A percentile compares a stretch with the other conserved stretches of the same genome.
Evolutionary conservation across 2,797 vertebrate species (phyloP).

Genomic region (Sparidentex hasta): DNA sequence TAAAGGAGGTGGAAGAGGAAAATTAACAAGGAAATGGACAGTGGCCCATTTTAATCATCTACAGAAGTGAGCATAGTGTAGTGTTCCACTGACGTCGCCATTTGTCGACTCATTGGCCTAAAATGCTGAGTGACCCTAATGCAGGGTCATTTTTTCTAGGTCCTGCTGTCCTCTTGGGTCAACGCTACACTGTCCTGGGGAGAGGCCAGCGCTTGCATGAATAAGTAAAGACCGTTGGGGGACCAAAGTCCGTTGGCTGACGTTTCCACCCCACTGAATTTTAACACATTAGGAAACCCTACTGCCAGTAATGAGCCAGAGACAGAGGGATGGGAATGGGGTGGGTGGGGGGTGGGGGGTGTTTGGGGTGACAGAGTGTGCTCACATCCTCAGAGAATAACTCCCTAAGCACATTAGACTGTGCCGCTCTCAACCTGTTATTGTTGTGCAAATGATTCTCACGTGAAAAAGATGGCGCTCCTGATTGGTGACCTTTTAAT

Average conservation of each 20-base stretch:
- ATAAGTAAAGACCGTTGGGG: constrained; percentile 84
- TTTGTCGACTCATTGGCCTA: constrained; percentile 67
- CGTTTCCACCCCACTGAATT: constrained; percentile 81
- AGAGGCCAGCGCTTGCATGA: constrained; percentile 81
- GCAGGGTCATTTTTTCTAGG: constrained; percentile 63
- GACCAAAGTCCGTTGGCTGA: constrained; percentile 82
- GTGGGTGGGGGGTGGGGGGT: constrained; percentile 1
- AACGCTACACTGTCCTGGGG: constrained; percentile 72
- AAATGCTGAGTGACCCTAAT: constrained; percentile 72
- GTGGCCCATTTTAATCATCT: constrained; percentile 44
- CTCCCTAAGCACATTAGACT: constrained; percentile 51
- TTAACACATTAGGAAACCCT: constrained; percentile 84
- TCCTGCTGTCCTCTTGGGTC: constrained; percentile 73
- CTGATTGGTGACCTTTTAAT: constrained; percentile 35
- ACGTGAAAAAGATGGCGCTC: constrained; percentile 23
- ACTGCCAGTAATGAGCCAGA: constrained; percentile 79
- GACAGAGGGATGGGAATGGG: constrained; percentile 55
- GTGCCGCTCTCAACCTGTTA: constrained; percentile 68
- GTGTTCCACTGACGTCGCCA: constrained; percentile 23
- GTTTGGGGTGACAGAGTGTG: constrained; percentile 36
- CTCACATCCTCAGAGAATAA: constrained; percentile 58
- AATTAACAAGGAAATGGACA: constrained; percentile 4
- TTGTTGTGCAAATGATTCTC: constrained; percentile 65
- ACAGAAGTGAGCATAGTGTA: constrained; percentile 31
- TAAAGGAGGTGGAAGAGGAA: background rate